Evolutionary conservation across 2,888 invertebrate genomes (phyloP).

Genomic region (Melipona beecheii): DNA sequence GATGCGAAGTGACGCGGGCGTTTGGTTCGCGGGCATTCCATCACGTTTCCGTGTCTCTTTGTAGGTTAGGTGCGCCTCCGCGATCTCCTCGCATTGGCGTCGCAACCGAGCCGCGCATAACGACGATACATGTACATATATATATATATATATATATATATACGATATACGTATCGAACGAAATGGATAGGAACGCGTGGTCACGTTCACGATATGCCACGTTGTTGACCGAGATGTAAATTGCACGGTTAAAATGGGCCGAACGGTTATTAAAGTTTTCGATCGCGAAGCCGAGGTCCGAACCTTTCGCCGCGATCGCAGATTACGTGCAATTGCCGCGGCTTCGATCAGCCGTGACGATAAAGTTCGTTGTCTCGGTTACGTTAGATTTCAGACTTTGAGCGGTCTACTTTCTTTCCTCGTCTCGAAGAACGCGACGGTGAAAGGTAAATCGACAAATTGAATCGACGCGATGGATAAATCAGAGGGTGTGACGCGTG

Average conservation of each 20-base stretch:
- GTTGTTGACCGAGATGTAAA: constrained; percentile 39
- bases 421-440: constrained; percentile 14
- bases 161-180: background rate
- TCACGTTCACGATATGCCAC: background rate
- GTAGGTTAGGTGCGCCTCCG: constrained; percentile 70
- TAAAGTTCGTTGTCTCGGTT: constrained; percentile 8
- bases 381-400: background rate
- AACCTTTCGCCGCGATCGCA: constrained; percentile 20
- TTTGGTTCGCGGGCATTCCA: constrained; percentile 62
- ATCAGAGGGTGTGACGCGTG: background rate
- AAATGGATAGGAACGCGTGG: background rate
- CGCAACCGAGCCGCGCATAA: constrained; percentile 35
- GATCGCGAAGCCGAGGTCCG: constrained; percentile 1
- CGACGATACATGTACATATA: background rate
- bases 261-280: background rate
- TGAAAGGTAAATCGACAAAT: constrained; percentile 28
- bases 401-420: constrained; percentile 28
- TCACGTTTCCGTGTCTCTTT: constrained; percentile 72
- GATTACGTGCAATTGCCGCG: constrained; percentile 20
- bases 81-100: constrained; percentile 60
- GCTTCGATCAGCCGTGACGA: constrained; percentile 46
- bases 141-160: too few relatives aligned
- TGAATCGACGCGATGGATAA: background rate
- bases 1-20: constrained; percentile 31
- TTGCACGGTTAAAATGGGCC: constrained; percentile 4